phyloP scores from a whole-genome alignment of 2,113 vertebrate genomes.

The Crotalus tigris region DNA sequence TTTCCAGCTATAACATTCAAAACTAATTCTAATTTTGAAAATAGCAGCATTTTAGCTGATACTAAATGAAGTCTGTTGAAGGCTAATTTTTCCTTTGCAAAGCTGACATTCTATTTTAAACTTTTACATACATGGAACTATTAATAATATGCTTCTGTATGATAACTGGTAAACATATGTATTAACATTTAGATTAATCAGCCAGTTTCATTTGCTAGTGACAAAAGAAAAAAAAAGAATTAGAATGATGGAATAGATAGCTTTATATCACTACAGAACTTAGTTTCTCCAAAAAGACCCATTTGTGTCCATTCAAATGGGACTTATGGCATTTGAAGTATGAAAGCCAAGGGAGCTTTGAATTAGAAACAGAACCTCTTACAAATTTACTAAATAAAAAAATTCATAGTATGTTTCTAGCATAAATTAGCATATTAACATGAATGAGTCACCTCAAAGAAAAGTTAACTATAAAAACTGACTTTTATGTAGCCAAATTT shows the following conservation, averaged over 20 bases:
- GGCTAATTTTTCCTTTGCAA: conserved; percentile 8
- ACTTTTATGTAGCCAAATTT: background rate
- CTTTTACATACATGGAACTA: background rate
- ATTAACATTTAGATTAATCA: conserved; percentile 1
- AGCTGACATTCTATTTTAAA: conserved; percentile 2
- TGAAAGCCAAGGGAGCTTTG: background rate
- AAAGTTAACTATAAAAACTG: background rate
- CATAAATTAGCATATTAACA: background rate
- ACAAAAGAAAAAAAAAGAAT: background rate
- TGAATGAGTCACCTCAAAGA: background rate
- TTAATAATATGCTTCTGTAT: background rate
- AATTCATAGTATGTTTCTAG: background rate
- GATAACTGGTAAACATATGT: background rate
- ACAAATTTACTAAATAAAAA: background rate
- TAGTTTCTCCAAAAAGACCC: background rate
- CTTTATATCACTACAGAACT: background rate
- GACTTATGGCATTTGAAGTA: background rate
- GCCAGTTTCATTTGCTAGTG: background rate
- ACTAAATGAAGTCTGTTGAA: conserved; percentile 19
- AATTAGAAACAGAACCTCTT: background rate
- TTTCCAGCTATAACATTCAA: conserved; percentile 21
- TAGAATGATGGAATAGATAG: background rate
- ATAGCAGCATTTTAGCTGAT: conserved; percentile 20
- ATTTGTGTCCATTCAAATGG: background rate
- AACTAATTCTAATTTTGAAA: conserved; percentile 26